Percentiles rank a stretch among this genome's conserved stretches.
Evolutionary conservation across 2,113 vertebrate genomes (phyloP).

Genomic region (Dermatemys mawii): DNA sequence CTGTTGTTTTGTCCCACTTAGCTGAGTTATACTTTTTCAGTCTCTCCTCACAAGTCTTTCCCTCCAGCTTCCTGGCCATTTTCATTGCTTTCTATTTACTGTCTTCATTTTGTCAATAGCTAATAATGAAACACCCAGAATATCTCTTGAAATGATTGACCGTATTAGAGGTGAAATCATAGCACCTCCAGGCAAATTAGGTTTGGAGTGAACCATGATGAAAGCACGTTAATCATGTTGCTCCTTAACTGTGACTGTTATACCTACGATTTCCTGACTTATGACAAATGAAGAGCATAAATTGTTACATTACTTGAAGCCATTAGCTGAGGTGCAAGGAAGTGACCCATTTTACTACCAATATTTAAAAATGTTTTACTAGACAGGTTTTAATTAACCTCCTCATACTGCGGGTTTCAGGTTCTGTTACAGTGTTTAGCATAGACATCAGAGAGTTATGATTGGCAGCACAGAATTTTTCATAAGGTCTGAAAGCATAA

Average conservation of each 20-base stretch:
- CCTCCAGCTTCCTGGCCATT: not conserved
- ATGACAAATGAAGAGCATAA: not conserved
- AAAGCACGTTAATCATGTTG: not conserved
- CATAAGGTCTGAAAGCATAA: constrained; percentile 49
- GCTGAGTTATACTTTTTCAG: not conserved
- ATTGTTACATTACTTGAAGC: not conserved
- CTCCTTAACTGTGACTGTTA: not conserved
- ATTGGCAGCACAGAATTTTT: constrained; percentile 45
- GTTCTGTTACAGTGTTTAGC: constrained; percentile 1
- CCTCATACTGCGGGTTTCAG: constrained; percentile 9
- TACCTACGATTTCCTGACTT: not conserved
- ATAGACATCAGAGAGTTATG: constrained; percentile 43
- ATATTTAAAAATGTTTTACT: not conserved
- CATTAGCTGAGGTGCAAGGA: not conserved
- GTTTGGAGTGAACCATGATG: not conserved
- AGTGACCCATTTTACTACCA: rapidly evolving
- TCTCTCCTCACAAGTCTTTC: no score
- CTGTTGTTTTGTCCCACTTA: not conserved
- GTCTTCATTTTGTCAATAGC: not conserved
- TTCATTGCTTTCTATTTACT: not conserved
- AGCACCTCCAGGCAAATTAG: not conserved
- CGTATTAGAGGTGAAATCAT: not conserved
- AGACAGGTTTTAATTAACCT: not conserved
- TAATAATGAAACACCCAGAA: not conserved
- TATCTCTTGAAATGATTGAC: not conserved